These are phyloP conservation scores for Reinhardtius hippoglossoides DNA, from an alignment of 2,113 vertebrate species.

Conservation along the genomic window DNA sequence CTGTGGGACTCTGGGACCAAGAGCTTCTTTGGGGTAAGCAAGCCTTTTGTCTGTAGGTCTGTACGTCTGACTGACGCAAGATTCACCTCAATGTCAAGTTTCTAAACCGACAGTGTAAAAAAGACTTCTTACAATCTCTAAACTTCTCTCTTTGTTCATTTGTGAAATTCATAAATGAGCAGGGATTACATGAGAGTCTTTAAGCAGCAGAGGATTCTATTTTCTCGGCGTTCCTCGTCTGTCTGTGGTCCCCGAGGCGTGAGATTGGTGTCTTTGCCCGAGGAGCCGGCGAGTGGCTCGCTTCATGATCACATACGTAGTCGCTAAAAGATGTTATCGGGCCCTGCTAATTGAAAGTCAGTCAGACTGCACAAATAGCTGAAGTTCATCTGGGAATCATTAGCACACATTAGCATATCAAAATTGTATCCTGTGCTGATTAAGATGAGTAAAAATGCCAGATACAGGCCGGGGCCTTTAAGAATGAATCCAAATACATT, in stretches of 20 bases:
- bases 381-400: constrained; percentile 59
- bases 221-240: not conserved
- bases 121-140: not conserved
- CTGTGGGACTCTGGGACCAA: constrained; percentile 88
- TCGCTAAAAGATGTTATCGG: constrained; percentile 50
- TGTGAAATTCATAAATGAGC: constrained; percentile 25
- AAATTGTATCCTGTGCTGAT: constrained; percentile 56
- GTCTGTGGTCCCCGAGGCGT: constrained; percentile 32
- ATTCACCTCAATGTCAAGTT: not conserved
- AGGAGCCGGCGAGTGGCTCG: constrained; percentile 17
- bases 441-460: constrained; percentile 38
- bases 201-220: constrained; percentile 20
- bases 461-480: not conserved
- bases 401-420: constrained; percentile 67
- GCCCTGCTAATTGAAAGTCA: constrained; percentile 65
- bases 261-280: constrained; percentile 47
- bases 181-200: constrained; percentile 23
- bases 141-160: not conserved
- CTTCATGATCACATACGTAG: constrained; percentile 44
- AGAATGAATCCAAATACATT: constrained; percentile 2
- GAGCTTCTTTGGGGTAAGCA: constrained; percentile 91
- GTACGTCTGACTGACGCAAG: not conserved
- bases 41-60: not conserved
- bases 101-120: not conserved
- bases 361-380: constrained; percentile 65